Conservation (phyloP, 2,113 vertebrate species). For the Ariopsis seemanni region DNA sequence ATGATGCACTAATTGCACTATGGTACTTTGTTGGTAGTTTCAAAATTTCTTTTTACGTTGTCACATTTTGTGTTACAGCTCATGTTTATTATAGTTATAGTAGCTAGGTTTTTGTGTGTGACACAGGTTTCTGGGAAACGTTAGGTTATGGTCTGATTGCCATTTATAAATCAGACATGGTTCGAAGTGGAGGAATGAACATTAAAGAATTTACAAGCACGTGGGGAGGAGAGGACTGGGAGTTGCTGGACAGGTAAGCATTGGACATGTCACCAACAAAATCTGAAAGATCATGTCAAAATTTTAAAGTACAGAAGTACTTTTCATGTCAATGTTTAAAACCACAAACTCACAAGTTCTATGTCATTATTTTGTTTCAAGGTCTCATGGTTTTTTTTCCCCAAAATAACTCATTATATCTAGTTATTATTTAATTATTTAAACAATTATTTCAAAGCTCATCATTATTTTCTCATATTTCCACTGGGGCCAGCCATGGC, state of each 20-base stretch:
- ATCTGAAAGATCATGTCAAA: background rate
- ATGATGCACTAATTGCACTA: too few species aligned
- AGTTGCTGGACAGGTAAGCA: slow-evolving; percentile 46
- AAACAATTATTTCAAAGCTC: too few species aligned
- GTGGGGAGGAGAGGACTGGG: slow-evolving; percentile 54
- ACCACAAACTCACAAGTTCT: background rate
- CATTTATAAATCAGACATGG: slow-evolving; percentile 48
- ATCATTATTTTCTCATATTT: too few species aligned
- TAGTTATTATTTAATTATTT: background rate
- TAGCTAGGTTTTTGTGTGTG: background rate
- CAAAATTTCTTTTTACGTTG: background rate
- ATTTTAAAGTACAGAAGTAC: background rate
- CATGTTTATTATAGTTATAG: background rate
- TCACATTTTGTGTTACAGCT: background rate
- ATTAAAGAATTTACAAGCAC: slow-evolving; percentile 34
- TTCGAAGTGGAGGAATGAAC: slow-evolving; percentile 45
- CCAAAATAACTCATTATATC: background rate
- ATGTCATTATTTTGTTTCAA: background rate
- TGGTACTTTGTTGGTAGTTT: background rate
- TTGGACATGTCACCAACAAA: background rate
- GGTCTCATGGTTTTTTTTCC: background rate
- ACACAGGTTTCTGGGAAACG: slow-evolving; percentile 43
- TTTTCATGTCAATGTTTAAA: background rate
- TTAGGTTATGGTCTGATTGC: slow-evolving; percentile 38
- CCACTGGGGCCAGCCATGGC: too few species aligned